A percentile compares a stretch with the other conserved stretches of the same genome.
Conservation (phyloP, 2,888 invertebrate species). For the Epirrita christyi region DNA sequence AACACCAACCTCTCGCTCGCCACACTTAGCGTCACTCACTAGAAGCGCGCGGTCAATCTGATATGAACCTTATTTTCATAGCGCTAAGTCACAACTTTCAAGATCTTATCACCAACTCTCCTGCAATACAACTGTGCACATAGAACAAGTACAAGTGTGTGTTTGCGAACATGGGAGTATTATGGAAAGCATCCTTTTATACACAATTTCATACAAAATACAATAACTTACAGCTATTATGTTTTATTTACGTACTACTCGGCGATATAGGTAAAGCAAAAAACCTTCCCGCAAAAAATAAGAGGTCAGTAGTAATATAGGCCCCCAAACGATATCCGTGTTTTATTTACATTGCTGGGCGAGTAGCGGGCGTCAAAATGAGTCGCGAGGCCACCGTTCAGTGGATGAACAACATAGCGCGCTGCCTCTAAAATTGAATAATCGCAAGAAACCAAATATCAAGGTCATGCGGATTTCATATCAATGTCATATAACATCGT, state of each 20-base stretch:
- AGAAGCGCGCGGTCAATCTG: conserved; percentile 41
- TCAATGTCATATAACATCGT: conserved; percentile 83
- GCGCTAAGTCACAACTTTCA: conserved; percentile 55
- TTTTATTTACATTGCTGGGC: conserved; percentile 82
- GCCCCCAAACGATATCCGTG: conserved; percentile 63
- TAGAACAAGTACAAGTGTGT: conserved; percentile 49
- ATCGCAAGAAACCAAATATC: conserved; percentile 81
- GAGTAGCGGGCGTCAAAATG: conserved; percentile 65
- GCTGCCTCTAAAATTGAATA: conserved; percentile 73
- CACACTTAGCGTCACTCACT: conserved; percentile 59
- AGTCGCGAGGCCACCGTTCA: conserved; percentile 69
- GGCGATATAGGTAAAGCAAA: conserved; percentile 13
- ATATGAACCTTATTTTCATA: conserved; percentile 55
- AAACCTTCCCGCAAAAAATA: conserved; percentile 53
- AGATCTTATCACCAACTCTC: conserved; percentile 52
- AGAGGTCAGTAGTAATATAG: conserved; percentile 74
- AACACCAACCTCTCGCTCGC: conserved; percentile 51
- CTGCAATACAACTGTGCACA: conserved; percentile 68
- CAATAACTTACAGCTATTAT: not conserved
- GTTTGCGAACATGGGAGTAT: conserved; percentile 53
- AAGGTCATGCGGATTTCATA: conserved; percentile 85
- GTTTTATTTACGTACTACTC: not conserved
- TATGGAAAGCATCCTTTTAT: conserved; percentile 34
- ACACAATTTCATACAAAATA: conserved; percentile 7
- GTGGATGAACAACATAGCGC: conserved; percentile 72